phyloP scores from a whole-genome alignment of 2,113 vertebrate genomes.

The Aegithalos caudatus region DNA sequence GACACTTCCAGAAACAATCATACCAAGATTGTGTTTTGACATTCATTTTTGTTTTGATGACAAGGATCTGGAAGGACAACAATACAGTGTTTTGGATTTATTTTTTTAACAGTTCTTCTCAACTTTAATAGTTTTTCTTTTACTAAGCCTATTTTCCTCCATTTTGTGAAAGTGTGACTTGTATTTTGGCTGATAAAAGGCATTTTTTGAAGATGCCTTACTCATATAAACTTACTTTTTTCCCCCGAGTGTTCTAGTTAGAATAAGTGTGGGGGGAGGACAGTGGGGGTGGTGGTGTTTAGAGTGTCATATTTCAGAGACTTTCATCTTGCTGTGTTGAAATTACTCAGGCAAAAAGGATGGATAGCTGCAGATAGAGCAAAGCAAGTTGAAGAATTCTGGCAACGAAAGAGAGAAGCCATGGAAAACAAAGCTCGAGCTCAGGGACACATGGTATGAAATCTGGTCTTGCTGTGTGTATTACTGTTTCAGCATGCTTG shows the following conservation, averaged over 20 bases:
- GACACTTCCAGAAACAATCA: background rate
- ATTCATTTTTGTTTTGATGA: background rate
- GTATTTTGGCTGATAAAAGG: background rate
- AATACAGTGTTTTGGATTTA: background rate
- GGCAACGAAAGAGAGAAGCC: slow-evolving; percentile 91
- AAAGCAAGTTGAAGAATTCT: slow-evolving; percentile 93
- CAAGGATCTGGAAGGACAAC: background rate
- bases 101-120: background rate
- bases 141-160: background rate
- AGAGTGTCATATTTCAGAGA: background rate
- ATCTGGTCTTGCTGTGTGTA: background rate
- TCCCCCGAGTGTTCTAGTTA: background rate
- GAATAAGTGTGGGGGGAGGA: background rate
- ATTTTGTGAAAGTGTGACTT: background rate
- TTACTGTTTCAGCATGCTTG: background rate
- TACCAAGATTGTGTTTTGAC: background rate
- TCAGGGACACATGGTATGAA: slow-evolving; percentile 93
- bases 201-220: background rate
- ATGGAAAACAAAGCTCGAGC: slow-evolving; percentile 96
- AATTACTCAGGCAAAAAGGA: slow-evolving; percentile 78
- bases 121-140: background rate
- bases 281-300: background rate
- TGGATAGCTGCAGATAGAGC: slow-evolving; percentile 77
- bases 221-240: background rate
- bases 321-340: slow-evolving; percentile 50